Conservation (phyloP, 2,888 invertebrate genomes). For the Caenorhabditis sp. region DNA sequence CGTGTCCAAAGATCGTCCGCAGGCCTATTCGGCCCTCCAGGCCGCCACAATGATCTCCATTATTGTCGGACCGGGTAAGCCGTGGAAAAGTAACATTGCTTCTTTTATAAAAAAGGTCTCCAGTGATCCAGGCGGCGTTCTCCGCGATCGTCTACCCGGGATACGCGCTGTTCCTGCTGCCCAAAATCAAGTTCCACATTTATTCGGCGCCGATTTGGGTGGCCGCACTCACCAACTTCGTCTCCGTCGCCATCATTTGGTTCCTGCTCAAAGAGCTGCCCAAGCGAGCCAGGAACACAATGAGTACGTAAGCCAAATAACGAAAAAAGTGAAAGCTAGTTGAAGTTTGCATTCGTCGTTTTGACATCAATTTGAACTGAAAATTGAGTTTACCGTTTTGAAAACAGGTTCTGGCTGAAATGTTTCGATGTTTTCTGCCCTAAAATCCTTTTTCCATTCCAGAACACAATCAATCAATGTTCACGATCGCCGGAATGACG, state of each 20-base stretch:
- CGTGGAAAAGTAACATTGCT: background rate
- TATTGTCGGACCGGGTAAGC: slow-evolving; percentile 62
- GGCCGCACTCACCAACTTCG: slow-evolving; percentile 61
- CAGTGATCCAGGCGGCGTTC: slow-evolving; percentile 64
- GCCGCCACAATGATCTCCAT: slow-evolving; percentile 61
- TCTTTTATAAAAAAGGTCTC: slow-evolving; percentile 15
- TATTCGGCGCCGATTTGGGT: slow-evolving; percentile 67
- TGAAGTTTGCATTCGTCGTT: too few species aligned
- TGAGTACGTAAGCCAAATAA: slow-evolving; percentile 37
- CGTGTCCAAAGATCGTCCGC: slow-evolving; percentile 45
- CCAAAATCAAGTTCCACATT: slow-evolving; percentile 60
- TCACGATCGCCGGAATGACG: slow-evolving; percentile 35
- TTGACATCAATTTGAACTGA: background rate
- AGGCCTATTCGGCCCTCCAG: slow-evolving; percentile 58
- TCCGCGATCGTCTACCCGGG: slow-evolving; percentile 60
- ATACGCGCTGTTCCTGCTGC: slow-evolving; percentile 44
- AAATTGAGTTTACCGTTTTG: too few species aligned
- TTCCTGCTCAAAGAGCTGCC: slow-evolving; percentile 54
- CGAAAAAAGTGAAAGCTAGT: too few species aligned
- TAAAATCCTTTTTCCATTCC: background rate
- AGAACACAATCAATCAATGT: slow-evolving; percentile 38
- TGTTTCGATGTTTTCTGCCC: background rate
- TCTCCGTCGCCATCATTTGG: slow-evolving; percentile 58
- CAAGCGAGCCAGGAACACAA: slow-evolving; percentile 20
- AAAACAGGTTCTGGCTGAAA: too few species aligned